phyloP scores from a whole-genome alignment of 2,888 invertebrate genomes.

The Chirona hameri region DNA sequence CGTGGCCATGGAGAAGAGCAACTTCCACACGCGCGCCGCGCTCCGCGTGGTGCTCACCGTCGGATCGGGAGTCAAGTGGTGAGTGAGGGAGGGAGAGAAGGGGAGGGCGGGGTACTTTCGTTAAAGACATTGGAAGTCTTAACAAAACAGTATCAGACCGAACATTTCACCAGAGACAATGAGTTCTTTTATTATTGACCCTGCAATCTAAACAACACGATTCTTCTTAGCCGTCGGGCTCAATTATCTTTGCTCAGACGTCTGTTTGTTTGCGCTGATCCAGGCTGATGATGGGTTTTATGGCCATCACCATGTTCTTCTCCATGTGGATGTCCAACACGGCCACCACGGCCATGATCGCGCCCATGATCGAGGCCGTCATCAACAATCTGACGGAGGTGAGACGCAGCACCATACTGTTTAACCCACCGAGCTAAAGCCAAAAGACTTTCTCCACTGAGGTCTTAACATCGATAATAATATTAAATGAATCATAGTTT shows the following conservation, averaged over 20 bases:
- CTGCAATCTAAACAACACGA: too few species aligned
- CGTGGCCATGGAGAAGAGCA: conserved; percentile 83
- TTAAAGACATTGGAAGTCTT: too few species aligned
- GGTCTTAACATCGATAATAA: too few species aligned
- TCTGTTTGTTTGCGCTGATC: too few species aligned
- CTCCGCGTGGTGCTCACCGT: conserved; percentile 52
- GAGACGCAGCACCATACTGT: not conserved
- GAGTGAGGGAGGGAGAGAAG: not conserved
- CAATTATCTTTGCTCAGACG: too few species aligned
- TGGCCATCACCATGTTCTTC: conserved; percentile 84
- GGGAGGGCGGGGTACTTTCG: too few species aligned
- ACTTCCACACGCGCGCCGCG: conserved; percentile 81
- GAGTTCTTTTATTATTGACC: too few species aligned
- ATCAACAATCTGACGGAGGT: not conserved
- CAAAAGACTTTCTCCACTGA: too few species aligned
- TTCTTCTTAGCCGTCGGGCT: too few species aligned
- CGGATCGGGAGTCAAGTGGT: conserved; percentile 44
- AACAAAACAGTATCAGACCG: not conserved
- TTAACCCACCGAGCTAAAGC: too few species aligned
- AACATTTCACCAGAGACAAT: too few species aligned
- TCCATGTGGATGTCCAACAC: conserved; percentile 98
- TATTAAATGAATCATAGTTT: too few species aligned
- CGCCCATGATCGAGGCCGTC: conserved; percentile 34
- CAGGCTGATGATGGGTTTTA: conserved; percentile 77
- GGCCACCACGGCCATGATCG: conserved; percentile 69